A percentile compares a stretch with the other conserved stretches of the same genome.
phyloP scores from a whole-genome alignment of 2,113 vertebrate genomes.

The Anhinga anhinga region DNA sequence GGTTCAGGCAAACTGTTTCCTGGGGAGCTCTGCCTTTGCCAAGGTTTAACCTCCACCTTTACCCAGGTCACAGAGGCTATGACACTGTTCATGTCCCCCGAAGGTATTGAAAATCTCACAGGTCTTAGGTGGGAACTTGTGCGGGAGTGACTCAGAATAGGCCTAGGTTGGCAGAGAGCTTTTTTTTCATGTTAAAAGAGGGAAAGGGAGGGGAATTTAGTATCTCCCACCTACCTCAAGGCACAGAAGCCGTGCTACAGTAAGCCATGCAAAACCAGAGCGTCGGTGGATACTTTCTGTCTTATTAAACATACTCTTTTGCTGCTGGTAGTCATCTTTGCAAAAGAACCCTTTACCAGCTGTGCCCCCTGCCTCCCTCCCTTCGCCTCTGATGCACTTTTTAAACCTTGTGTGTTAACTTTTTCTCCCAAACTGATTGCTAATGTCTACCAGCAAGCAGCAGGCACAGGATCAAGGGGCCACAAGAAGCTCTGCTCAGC shows the following conservation, averaged over 20 bases:
- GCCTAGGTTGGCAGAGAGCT: neutral
- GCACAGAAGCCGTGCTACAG: neutral
- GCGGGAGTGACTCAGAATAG: neutral
- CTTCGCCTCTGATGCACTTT: neutral
- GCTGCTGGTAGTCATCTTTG: neutral
- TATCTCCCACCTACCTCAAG: neutral
- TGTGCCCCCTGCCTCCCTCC: neutral
- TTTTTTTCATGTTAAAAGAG: neutral
- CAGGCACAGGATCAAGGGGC: neutral
- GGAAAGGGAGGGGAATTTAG: neutral
- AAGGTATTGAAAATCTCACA: neutral
- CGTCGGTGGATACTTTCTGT: neutral
- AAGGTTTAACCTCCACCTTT: neutral
- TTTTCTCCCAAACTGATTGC: neutral
- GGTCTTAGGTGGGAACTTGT: neutral
- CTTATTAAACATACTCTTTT: neutral
- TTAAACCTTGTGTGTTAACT: neutral
- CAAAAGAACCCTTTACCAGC: neutral
- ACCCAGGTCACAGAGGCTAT: neutral
- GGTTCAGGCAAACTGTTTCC: neutral
- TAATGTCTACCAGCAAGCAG: neutral
- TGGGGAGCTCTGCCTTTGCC: neutral
- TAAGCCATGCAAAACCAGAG: neutral
- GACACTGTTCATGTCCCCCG: rapidly evolving
- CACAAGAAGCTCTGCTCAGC: neutral